These are phyloP conservation scores for Drosophila ercepeae DNA, from an alignment of 1,140 invertebrate species.

Conservation along the genomic window DNA sequence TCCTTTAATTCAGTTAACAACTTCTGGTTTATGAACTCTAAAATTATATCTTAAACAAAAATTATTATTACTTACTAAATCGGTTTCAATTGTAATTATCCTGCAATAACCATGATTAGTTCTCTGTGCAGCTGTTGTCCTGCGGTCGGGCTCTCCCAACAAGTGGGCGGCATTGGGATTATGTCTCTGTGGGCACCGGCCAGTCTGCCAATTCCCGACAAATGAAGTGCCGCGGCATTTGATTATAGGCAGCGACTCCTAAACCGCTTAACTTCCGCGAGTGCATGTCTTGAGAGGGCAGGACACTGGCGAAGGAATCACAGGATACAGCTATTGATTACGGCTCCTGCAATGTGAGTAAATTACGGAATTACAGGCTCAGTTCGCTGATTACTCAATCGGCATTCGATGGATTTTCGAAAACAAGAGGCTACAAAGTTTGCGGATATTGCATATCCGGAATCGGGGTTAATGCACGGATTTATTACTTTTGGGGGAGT, in stretches of 20 bases:
- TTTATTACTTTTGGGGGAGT: not conserved
- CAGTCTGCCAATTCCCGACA: slow-evolving; percentile 37
- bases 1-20: no score
- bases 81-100: not conserved
- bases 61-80: no score
- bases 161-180: slow-evolving; percentile 50
- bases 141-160: slow-evolving; percentile 37
- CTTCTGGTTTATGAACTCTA: no score
- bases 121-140: slow-evolving; percentile 19
- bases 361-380: slow-evolving; percentile 39
- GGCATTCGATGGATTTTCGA: slow-evolving; percentile 28
- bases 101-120: no score
- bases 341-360: slow-evolving; percentile 41
- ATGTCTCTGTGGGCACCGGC: slow-evolving; percentile 37
- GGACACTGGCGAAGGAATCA: slow-evolving; percentile 13
- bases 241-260: slow-evolving; percentile 31
- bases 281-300: slow-evolving; percentile 36
- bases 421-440: not conserved
- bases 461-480: not conserved
- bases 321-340: slow-evolving; percentile 31
- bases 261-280: slow-evolving; percentile 27
- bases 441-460: slow-evolving; percentile 16
- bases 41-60: no score
- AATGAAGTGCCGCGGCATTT: slow-evolving; percentile 62
- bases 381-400: slow-evolving; percentile 40